Conservation (phyloP, 2,113 vertebrate species). For the Ellobius talpinus region DNA sequence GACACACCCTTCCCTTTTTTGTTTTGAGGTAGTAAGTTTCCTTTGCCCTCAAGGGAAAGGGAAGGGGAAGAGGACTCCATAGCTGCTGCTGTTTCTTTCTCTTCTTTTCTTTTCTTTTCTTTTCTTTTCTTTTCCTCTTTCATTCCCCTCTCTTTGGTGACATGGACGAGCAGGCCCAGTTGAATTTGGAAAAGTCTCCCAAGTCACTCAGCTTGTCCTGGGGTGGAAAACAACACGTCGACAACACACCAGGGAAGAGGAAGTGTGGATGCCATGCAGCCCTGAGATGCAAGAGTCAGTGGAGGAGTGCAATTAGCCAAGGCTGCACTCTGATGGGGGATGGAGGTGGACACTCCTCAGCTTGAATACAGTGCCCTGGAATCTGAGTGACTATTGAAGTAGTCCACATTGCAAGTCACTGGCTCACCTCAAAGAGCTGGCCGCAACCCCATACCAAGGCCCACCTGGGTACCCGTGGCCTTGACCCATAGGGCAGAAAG, state of each 20-base stretch:
- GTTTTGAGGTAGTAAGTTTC: not conserved
- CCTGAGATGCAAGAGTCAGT: conserved; percentile 45
- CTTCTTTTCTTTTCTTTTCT: not conserved
- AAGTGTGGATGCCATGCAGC: not conserved
- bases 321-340: conserved; percentile 56
- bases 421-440: conserved; percentile 60
- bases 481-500: conserved; percentile 41
- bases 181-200: not conserved
- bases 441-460: conserved; percentile 51
- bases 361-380: conserved; percentile 77
- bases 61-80: not conserved
- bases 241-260: not conserved
- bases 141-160: not conserved
- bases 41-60: not conserved
- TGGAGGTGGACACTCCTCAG: conserved; percentile 67
- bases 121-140: not conserved
- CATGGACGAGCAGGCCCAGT: not conserved
- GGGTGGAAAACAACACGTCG: conserved; percentile 41
- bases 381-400: conserved; percentile 69
- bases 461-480: conserved; percentile 55
- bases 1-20: not conserved
- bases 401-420: conserved; percentile 66
- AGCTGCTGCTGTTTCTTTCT: not conserved
- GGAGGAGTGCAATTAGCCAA: conserved; percentile 62
- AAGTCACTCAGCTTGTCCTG: not conserved